Evolutionary conservation across 1,140 invertebrate species (phyloP), one percentile per base, ranked within the genome.

Genomic region (Polypedilum vanderplanki): DNA sequence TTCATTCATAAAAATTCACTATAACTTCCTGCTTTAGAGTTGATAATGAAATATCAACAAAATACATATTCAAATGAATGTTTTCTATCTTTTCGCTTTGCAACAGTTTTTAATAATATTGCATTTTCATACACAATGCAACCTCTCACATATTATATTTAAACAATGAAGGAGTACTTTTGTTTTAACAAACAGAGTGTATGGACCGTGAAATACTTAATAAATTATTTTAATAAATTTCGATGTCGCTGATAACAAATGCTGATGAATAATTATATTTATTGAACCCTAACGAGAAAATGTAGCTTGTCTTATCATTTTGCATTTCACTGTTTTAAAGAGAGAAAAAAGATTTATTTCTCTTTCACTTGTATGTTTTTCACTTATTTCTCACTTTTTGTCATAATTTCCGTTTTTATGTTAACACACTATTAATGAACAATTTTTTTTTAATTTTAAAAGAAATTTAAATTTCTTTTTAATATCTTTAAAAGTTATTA

Each of bases 11-110:
- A 57, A n/a, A 57, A 8, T 57, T n/a, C 4, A 57, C 46, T 57
- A 57, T 57, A 57, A 57, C 46, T 57, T 57, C 46, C 46, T 57
- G 46, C 46, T 57, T n/a, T 57, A n/a, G 46, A n/a, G 10, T 57
- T 57, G 46, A 57, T 57, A 57, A 57, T 57, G 46, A 57, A 57
- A 57, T 57, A 57, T 57, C 46, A 12, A 57, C 46, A 57, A n/a
- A 57, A 33, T 5, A 33, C 5, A 33, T 33, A 33, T 5, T 33
- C 24, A 33, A 33, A 33, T 33, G 24, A 33, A 33, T 33, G 24
- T 33, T 3, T 33, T 33, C 24, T 33, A 33, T 33, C 24, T 33
- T 33, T 5, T 33, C 24, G 1, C 24, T 33, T 33, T 33, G 24
- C 24, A 33, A 33, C 24, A 1, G 24, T 5, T 33, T 33, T 33